Percentiles rank a stretch among this genome's conserved stretches.
phyloP scores from a whole-genome alignment of 2,113 vertebrate species.

The Recurvirostra avosetta region DNA sequence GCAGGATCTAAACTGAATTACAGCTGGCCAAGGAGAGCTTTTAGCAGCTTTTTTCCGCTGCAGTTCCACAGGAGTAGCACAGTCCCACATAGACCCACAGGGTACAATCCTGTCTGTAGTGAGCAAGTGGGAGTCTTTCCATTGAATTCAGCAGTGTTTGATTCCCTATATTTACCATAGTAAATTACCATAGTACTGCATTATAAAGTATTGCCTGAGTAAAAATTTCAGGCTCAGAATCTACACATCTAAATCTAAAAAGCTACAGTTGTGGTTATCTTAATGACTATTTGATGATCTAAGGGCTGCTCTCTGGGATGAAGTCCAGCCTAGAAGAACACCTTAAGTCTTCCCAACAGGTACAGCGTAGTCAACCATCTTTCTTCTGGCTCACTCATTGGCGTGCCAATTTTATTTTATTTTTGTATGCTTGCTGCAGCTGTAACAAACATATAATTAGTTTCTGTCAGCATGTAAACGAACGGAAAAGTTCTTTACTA shows the following conservation, averaged over 20 bases:
- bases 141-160: background rate
- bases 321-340: background rate
- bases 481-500: background rate
- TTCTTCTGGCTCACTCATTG: background rate
- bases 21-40: background rate
- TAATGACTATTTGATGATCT: background rate
- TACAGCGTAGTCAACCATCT: background rate
- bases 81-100: background rate
- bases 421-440: constrained; percentile 8
- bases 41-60: background rate
- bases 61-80: background rate
- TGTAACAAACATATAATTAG: background rate
- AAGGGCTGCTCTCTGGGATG: background rate
- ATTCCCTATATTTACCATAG: background rate
- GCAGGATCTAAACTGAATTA: background rate
- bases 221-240: background rate
- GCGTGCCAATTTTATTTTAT: constrained; percentile 47
- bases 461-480: background rate
- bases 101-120: background rate
- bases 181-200: background rate
- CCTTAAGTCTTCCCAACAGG: background rate
- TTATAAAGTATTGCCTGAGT: background rate
- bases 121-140: background rate
- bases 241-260: background rate
- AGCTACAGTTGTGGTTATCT: background rate